Evolutionary conservation across 2,113 vertebrate species (phyloP).

Genomic region (Cephalopterus ornatus): DNA sequence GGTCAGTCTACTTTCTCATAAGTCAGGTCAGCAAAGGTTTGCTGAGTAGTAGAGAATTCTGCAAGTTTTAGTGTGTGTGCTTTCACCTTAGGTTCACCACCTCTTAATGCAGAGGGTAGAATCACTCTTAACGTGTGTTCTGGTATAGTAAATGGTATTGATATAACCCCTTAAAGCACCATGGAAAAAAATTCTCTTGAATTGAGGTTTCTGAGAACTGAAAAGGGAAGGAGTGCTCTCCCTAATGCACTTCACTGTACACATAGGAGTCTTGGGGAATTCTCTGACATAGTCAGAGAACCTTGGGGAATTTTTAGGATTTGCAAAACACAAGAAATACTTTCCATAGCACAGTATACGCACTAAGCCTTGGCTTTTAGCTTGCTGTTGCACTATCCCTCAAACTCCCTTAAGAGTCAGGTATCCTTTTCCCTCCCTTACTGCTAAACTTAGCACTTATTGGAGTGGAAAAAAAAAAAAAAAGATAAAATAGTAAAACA

Average conservation of each 20-base stretch:
- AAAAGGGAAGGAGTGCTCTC: not conserved
- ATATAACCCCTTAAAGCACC: not conserved
- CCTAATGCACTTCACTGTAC: not conserved
- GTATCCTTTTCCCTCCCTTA: not conserved
- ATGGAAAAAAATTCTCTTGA: not conserved
- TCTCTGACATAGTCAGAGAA: no score
- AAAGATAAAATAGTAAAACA: not conserved
- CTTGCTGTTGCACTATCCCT: not conserved
- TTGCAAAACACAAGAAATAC: not conserved
- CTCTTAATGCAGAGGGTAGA: not conserved
- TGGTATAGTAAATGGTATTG: not conserved
- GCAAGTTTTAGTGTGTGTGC: not conserved
- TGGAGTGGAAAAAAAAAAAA: not conserved
- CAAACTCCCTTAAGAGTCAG: not conserved
- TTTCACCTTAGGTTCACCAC: not conserved
- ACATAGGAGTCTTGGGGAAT: no score
- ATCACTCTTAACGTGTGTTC: not conserved
- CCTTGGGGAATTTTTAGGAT: not conserved
- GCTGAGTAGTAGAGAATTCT: conserved; percentile 17
- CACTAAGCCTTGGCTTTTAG: not conserved
- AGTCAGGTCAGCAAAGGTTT: not conserved
- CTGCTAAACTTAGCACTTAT: not conserved
- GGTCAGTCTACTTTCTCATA: conserved; percentile 3
- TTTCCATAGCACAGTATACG: not conserved
- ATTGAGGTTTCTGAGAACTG: not conserved